phyloP scores from a whole-genome alignment of 2,888 invertebrate genomes.

The Atrina japonica region DNA sequence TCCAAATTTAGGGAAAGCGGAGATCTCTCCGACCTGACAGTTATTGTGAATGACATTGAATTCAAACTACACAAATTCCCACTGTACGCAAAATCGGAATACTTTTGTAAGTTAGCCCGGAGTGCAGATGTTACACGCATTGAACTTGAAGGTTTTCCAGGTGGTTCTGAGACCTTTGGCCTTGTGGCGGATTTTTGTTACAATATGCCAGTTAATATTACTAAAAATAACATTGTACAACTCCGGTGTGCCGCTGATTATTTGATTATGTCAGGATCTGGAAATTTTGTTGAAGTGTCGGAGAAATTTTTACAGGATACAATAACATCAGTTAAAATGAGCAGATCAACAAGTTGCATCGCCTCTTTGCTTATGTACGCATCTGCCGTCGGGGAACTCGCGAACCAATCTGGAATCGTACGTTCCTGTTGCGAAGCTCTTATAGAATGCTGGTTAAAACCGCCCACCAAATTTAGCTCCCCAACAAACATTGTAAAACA shows the following conservation, averaged over 20 bases:
- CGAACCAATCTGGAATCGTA: conserved; percentile 71
- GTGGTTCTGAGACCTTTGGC: conserved; percentile 75
- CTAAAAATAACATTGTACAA: conserved; percentile 72
- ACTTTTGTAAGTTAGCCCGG: conserved; percentile 73
- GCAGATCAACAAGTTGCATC: conserved; percentile 63
- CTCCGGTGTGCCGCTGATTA: conserved; percentile 77
- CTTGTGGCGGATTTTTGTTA: conserved; percentile 79
- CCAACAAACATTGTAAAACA: conserved; percentile 56
- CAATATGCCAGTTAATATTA: conserved; percentile 73
- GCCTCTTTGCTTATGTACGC: conserved; percentile 69
- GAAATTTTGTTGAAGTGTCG: conserved; percentile 72
- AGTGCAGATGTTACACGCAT: conserved; percentile 60
- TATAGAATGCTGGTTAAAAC: conserved; percentile 75
- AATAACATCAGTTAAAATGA: conserved; percentile 73
- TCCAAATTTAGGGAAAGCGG: conserved; percentile 75
- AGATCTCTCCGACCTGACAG: conserved; percentile 79
- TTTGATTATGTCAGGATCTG: conserved; percentile 75
- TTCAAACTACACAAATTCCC: conserved; percentile 79
- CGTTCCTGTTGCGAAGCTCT: conserved; percentile 70
- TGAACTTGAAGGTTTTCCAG: conserved; percentile 76
- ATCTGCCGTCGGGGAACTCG: conserved; percentile 65
- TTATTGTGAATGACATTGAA: conserved; percentile 71
- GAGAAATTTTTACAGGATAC: conserved; percentile 75
- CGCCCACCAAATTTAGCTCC: conserved; percentile 64
- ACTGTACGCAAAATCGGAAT: conserved; percentile 78